Conservation (phyloP, 2,888 invertebrate species). For the Eulithis testata region DNA sequence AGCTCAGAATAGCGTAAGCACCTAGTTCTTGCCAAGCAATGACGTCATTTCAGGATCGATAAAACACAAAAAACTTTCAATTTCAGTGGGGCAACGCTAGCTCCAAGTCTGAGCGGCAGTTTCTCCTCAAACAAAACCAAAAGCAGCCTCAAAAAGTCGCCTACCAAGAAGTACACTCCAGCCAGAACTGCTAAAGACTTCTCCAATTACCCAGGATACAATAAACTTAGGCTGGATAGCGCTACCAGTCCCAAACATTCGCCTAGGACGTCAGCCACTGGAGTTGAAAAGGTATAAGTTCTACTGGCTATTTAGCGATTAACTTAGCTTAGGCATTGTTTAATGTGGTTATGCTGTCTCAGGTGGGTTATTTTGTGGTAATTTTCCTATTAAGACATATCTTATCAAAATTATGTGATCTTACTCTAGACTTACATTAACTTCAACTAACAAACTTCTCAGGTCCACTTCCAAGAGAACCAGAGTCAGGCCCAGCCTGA, state of each 20-base stretch:
- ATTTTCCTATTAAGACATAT: too few species aligned
- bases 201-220: slow-evolving; percentile 72
- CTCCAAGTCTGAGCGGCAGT: slow-evolving; percentile 74
- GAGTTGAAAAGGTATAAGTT: slow-evolving; percentile 65
- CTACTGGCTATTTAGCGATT: too few species aligned
- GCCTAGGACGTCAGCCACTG: slow-evolving; percentile 61
- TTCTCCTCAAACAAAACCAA: slow-evolving; percentile 72
- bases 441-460: slow-evolving; percentile 17
- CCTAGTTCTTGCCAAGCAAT: too few species aligned
- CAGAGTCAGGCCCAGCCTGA: slow-evolving; percentile 55
- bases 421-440: too few species aligned
- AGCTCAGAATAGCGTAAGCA: too few species aligned
- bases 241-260: slow-evolving; percentile 80
- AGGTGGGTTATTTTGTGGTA: too few species aligned
- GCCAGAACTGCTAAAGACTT: slow-evolving; percentile 64
- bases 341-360: too few species aligned
- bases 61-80: background rate
- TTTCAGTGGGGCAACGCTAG: slow-evolving; percentile 68
- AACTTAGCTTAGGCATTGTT: too few species aligned
- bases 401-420: too few species aligned
- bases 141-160: slow-evolving; percentile 74
- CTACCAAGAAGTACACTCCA: slow-evolving; percentile 74
- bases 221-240: slow-evolving; percentile 78
- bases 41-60: background rate
- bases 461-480: slow-evolving; percentile 79